Conservation (phyloP, 1,140 invertebrate species). For the Triops cancriformis region DNA sequence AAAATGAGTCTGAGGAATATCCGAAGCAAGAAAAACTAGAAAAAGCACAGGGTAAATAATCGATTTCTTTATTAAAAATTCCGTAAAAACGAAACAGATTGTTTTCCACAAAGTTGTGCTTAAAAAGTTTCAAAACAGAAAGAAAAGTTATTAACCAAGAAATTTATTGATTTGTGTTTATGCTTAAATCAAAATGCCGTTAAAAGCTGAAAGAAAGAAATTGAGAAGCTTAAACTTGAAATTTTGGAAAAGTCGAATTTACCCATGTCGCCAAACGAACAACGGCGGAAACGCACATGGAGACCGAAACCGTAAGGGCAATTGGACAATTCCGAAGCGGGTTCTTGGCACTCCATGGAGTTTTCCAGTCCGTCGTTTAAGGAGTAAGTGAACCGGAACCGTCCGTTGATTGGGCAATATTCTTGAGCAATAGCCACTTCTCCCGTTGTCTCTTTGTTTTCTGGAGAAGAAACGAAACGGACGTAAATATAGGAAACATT, state of each 20-base stretch:
- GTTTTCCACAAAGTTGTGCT: no score
- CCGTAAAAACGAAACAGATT: no score
- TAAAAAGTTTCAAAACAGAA: no score
- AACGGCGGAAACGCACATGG: slow-evolving; percentile 48
- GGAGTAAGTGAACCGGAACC: slow-evolving; percentile 53
- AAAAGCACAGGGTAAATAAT: no score
- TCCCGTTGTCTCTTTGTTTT: slow-evolving; percentile 46
- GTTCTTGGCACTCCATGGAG: slow-evolving; percentile 46
- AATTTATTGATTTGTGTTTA: no score
- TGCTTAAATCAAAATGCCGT: background rate
- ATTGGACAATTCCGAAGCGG: slow-evolving; percentile 51
- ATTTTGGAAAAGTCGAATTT: slow-evolving; percentile 31
- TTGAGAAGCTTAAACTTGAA: no score
- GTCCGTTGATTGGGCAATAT: slow-evolving; percentile 57
- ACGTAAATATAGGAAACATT: background rate
- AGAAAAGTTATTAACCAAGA: no score
- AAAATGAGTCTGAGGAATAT: no score
- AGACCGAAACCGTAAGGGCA: slow-evolving; percentile 56
- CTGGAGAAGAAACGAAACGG: slow-evolving; percentile 38
- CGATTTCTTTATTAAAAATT: no score
- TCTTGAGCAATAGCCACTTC: slow-evolving; percentile 44
- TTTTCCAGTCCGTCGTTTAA: slow-evolving; percentile 46
- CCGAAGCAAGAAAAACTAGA: no score
- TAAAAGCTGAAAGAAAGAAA: no score
- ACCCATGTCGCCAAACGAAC: slow-evolving; percentile 48